Conservation (phyloP, 1,140 invertebrate genomes). For the Eupristina koningsbergeri region DNA sequence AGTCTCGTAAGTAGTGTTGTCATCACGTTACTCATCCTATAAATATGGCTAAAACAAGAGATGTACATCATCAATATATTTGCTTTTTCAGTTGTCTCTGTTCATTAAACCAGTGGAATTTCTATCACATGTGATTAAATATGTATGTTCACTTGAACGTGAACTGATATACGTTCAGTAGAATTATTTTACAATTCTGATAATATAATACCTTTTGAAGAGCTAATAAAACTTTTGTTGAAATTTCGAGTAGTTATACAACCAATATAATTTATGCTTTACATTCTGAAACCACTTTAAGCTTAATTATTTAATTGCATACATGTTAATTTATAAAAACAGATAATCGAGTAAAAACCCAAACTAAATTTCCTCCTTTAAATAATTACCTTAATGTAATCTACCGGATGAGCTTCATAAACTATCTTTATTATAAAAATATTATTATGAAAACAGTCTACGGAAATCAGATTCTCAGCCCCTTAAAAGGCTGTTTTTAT, state of each 20-base stretch:
- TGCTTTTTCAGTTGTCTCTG: conserved; percentile 8
- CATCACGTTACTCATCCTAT: conserved; percentile 7
- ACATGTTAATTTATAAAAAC: not conserved
- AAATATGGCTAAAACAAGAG: conserved; percentile 33
- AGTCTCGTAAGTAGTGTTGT: conserved; percentile 6
- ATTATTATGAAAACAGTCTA: not conserved
- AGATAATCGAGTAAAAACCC: not conserved
- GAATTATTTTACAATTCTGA: not conserved
- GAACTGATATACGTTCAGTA: not conserved
- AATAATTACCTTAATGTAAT: not conserved
- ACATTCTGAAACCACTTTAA: no score
- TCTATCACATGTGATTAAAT: not conserved
- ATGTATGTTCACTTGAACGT: not conserved
- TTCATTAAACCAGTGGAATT: conserved; percentile 28
- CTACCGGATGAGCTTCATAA: not conserved
- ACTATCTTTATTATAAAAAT: not conserved
- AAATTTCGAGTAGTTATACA: not conserved
- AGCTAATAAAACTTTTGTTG: not conserved
- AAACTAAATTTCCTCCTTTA: not conserved
- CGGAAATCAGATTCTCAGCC: not conserved
- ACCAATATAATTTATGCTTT: no score
- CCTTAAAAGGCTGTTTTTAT: no score
- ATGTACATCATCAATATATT: conserved; percentile 24
- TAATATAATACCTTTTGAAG: not conserved
- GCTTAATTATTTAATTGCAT: not conserved